Conservation (phyloP, 2,113 vertebrate species). For the Hylia prasina region DNA sequence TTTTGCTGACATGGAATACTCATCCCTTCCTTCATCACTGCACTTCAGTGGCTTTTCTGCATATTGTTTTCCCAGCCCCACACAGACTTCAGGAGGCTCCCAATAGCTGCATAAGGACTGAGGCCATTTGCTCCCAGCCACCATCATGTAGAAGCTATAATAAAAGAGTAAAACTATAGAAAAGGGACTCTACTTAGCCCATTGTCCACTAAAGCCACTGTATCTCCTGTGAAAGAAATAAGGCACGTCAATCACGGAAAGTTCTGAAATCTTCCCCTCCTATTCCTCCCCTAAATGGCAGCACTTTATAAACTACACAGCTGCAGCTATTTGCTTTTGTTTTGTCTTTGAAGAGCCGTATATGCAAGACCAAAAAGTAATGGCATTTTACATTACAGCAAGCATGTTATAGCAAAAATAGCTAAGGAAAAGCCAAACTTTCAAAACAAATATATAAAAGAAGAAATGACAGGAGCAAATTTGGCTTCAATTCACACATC, state of each 20-base stretch:
- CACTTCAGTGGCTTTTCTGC: background rate
- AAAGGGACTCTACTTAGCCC: background rate
- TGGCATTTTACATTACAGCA: background rate
- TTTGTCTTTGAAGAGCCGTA: background rate
- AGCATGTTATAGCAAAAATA: background rate
- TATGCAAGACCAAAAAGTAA: background rate
- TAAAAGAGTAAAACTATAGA: background rate
- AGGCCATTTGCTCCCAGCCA: background rate
- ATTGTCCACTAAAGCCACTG: background rate
- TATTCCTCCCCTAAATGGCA: background rate
- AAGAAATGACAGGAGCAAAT: background rate
- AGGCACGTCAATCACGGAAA: background rate
- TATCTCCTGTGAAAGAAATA: background rate
- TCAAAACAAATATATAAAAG: background rate
- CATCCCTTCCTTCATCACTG: background rate
- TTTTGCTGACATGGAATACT: background rate
- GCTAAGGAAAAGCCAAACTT: background rate
- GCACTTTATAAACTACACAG: background rate
- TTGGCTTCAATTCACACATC: background rate
- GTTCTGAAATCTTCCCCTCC: background rate
- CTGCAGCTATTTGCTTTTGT: background rate
- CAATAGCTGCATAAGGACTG: background rate
- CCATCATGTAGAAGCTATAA: background rate
- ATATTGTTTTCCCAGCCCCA: rapidly evolving
- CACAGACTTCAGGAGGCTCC: background rate